Conservation (phyloP, 2,113 vertebrate species). For the Equus quagga region DNA sequence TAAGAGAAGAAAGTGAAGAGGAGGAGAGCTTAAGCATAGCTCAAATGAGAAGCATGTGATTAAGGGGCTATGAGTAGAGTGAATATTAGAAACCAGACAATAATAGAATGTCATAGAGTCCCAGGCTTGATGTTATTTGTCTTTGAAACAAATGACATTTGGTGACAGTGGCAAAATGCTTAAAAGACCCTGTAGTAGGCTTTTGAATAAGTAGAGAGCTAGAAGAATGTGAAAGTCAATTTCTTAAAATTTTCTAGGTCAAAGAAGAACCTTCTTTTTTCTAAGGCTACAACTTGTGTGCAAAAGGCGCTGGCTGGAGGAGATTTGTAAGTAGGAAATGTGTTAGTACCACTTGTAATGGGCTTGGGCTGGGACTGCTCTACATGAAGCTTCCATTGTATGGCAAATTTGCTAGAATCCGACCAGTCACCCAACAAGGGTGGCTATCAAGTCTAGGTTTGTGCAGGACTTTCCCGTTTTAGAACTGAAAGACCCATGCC, state of each 20-base stretch:
- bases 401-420: background rate
- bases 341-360: background rate
- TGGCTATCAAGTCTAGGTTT: background rate
- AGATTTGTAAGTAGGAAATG: background rate
- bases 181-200: background rate
- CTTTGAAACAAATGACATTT: background rate
- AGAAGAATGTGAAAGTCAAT: background rate
- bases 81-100: background rate
- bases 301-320: background rate
- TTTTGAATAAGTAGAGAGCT: background rate
- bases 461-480: background rate
- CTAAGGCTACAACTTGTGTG: background rate
- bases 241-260: background rate
- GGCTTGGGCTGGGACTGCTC: background rate
- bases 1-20: background rate
- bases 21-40: background rate
- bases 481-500: background rate
- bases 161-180: background rate
- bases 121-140: slow-evolving; percentile 17
- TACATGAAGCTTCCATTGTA: background rate
- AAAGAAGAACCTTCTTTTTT: background rate
- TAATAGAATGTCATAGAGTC: background rate
- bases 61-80: background rate
- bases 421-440: background rate
- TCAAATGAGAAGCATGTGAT: background rate